phyloP scores from a whole-genome alignment of 2,797 vertebrate genomes.

The Siniperca obscura region DNA sequence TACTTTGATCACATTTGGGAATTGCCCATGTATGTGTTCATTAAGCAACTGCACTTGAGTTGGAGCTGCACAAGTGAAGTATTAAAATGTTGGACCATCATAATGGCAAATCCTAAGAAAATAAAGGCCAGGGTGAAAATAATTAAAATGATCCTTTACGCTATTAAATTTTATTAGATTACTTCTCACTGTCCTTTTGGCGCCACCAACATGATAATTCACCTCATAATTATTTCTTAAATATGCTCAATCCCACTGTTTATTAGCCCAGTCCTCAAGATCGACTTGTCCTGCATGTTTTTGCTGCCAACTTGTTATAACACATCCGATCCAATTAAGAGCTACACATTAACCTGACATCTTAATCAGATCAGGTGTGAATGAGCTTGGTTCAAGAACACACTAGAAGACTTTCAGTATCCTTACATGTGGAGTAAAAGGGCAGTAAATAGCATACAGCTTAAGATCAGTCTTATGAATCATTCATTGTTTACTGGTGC shows the following conservation, averaged over 20 bases:
- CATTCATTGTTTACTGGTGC: constrained; percentile 80
- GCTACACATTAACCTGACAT: constrained; percentile 13
- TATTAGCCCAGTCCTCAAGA: not conserved
- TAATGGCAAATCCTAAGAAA: not conserved
- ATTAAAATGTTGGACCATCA: not conserved
- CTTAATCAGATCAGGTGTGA: constrained; percentile 33
- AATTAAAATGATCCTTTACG: not conserved
- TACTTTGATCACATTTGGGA: constrained; percentile 21
- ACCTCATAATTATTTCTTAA: constrained; percentile 8
- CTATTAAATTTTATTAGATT: not conserved
- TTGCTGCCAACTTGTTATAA: not conserved
- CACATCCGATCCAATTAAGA: constrained; percentile 31
- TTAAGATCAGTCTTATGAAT: constrained; percentile 75
- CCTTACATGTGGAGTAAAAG: constrained; percentile 49
- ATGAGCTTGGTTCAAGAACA: constrained; percentile 4
- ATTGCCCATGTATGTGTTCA: not conserved
- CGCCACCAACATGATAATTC: not conserved
- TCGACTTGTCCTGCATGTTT: constrained; percentile 9
- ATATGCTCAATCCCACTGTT: not conserved
- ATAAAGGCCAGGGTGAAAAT: not conserved
- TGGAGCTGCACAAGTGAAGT: not conserved
- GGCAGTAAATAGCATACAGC: constrained; percentile 34
- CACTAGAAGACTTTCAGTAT: not conserved
- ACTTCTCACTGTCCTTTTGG: not conserved
- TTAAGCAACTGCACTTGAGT: not conserved